These are phyloP conservation scores for Chloroceryle amazona DNA, from an alignment of 2,797 vertebrate genomes.

Conservation along the genomic window DNA sequence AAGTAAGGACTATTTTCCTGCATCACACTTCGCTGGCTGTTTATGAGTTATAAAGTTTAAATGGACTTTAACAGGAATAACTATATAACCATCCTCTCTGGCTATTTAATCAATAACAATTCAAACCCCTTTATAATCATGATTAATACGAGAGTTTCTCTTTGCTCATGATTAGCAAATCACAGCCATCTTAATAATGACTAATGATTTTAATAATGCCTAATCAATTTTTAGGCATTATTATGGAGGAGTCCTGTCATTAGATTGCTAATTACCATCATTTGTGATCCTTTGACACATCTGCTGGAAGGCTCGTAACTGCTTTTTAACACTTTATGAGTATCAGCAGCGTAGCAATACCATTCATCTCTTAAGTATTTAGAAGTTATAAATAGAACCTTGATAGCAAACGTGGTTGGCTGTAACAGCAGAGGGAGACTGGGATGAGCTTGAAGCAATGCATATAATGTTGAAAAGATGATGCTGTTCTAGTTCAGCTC, in stretches of 20 bases:
- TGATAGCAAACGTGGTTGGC: not conserved
- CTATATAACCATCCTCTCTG: not conserved
- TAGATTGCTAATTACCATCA: not conserved
- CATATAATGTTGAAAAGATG: fast-evolving
- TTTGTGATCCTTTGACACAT: not conserved
- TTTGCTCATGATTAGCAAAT: not conserved
- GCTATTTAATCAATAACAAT: not conserved
- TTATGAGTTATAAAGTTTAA: not conserved
- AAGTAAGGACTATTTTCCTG: not conserved
- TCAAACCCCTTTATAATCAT: not conserved
- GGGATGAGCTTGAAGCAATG: not conserved
- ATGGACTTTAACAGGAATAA: not conserved
- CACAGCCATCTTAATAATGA: not conserved
- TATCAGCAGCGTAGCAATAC: not conserved
- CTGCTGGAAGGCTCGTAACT: not conserved
- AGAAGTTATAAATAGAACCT: not conserved
- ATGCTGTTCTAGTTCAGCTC: not conserved
- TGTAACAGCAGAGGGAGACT: not conserved
- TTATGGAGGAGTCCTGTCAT: not conserved
- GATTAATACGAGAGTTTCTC: not conserved
- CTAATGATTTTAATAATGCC: not conserved
- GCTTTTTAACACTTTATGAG: not conserved
- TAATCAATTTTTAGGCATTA: not conserved
- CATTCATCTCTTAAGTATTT: not conserved
- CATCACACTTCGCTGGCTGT: not conserved